A percentile compares a stretch with the other conserved stretches of the same genome.
Evolutionary conservation across 2,888 invertebrate species (phyloP).

Genomic region (Myopa tessellatipennis): DNA sequence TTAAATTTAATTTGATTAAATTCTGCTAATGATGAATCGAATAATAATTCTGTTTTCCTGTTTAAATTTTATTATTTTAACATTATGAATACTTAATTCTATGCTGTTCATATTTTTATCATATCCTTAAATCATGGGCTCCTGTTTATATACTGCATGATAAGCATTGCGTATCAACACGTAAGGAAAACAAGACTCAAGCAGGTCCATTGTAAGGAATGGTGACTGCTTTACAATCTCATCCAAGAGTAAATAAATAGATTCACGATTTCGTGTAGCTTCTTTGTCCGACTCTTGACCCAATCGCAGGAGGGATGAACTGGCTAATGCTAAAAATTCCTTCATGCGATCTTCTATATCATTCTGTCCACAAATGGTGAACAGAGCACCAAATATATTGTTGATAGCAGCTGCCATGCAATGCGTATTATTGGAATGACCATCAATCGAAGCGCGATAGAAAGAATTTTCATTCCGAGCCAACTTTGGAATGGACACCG

Average conservation of each 20-base stretch:
- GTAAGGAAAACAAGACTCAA: slow-evolving; percentile 99
- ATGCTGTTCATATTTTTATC: neutral
- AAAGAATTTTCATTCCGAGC: slow-evolving; percentile 91
- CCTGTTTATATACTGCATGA: slow-evolving; percentile 94
- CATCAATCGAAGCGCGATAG: slow-evolving; percentile 87
- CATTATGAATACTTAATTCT: slow-evolving; percentile 27
- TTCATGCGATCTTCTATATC: slow-evolving; percentile 98
- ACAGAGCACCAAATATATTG: slow-evolving; percentile 95
- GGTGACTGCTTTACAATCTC: slow-evolving; percentile 98
- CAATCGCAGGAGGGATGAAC: slow-evolving; percentile 91
- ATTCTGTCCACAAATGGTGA: slow-evolving; percentile 94
- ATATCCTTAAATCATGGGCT: slow-evolving; percentile 69
- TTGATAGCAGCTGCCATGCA: slow-evolving; percentile 97
- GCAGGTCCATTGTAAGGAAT: slow-evolving; percentile 96
- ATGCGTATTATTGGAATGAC: slow-evolving; percentile 98
- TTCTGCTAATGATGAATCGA: slow-evolving; percentile 13
- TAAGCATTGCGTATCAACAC: slow-evolving; percentile 97
- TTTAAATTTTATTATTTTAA: neutral
- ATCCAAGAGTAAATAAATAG: slow-evolving; percentile 95
- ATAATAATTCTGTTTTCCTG: too few relatives aligned
- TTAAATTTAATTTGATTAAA: slow-evolving; percentile 31
- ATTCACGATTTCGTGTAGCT: slow-evolving; percentile 92
- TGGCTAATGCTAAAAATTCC: slow-evolving; percentile 92
- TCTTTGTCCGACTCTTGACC: slow-evolving; percentile 97
- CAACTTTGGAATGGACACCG: slow-evolving; percentile 95